Conservation (phyloP, 2,888 invertebrate genomes). For the Apodemia duryi region DNA sequence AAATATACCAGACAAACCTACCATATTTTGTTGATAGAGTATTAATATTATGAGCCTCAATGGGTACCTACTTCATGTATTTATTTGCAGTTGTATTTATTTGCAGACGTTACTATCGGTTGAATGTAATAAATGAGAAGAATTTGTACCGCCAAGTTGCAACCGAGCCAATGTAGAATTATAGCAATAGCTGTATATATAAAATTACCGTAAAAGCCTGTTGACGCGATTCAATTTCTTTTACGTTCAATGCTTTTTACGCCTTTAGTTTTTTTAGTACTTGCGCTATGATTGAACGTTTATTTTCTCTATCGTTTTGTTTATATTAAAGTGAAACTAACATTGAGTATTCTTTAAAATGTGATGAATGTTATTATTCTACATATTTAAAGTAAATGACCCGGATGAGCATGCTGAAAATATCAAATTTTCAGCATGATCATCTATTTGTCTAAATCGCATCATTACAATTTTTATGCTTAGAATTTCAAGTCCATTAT, state of each 20-base stretch:
- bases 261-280: not conserved
- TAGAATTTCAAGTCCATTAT: too few relatives aligned
- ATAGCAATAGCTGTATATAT: constrained; percentile 62
- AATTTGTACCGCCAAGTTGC: constrained; percentile 59
- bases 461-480: too few relatives aligned
- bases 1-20: too few relatives aligned
- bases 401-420: too few relatives aligned
- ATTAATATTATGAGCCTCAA: too few relatives aligned
- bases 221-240: constrained; percentile 41
- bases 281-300: not conserved
- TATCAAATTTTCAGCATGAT: too few relatives aligned
- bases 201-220: constrained; percentile 51
- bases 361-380: too few relatives aligned
- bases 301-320: not conserved
- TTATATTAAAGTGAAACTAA: too few relatives aligned
- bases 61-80: constrained; percentile 13
- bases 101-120: constrained; percentile 52
- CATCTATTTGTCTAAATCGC: too few relatives aligned
- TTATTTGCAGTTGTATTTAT: constrained; percentile 14
- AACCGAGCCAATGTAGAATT: constrained; percentile 47
- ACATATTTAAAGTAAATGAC: too few relatives aligned
- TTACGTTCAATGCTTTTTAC: constrained; percentile 1
- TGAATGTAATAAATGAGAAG: constrained; percentile 58
- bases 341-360: too few relatives aligned
- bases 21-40: too few relatives aligned